A percentile compares a stretch with the other conserved stretches of the same genome.
phyloP scores from a whole-genome alignment of 1,140 invertebrate species.

The Apocrypta bakeri region DNA sequence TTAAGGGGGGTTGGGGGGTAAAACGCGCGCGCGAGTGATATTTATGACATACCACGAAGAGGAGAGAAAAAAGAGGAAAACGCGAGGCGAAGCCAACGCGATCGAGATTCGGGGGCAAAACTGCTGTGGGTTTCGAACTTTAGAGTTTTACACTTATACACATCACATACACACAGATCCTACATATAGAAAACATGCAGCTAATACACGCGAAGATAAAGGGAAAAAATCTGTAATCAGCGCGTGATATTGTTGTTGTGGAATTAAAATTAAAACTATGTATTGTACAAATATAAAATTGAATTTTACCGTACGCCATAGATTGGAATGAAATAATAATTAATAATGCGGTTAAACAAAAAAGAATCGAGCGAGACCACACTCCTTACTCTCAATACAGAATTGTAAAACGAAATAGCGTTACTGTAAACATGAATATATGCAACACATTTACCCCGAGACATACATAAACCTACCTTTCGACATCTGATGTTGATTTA shows the following conservation, averaged over 20 bases:
- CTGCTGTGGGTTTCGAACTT: slow-evolving; percentile 45
- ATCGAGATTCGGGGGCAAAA: slow-evolving; percentile 56
- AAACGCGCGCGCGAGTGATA: slow-evolving; percentile 26
- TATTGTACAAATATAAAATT: slow-evolving; percentile 33
- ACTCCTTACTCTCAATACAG: background rate
- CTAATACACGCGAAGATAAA: background rate
- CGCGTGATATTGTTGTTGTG: slow-evolving; percentile 12
- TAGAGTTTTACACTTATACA: slow-evolving; percentile 31
- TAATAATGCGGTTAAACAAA: background rate
- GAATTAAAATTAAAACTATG: background rate
- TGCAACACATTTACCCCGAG: slow-evolving; percentile 35
- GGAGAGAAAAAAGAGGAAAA: slow-evolving; percentile 22
- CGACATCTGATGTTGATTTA: too few relatives aligned
- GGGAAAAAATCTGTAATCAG: background rate
- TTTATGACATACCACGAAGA: slow-evolving; percentile 9
- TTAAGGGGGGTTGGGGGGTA: background rate
- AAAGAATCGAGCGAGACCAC: background rate
- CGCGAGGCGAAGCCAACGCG: slow-evolving; percentile 40
- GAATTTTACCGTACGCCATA: slow-evolving; percentile 7
- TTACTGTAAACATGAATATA: background rate
- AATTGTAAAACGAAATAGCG: slow-evolving; percentile 4
- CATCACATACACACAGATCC: slow-evolving; percentile 5
- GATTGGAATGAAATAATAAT: background rate
- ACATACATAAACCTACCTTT: slow-evolving; percentile 16
- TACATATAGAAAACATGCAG: too few relatives aligned